Evolutionary conservation across 2,797 vertebrate species (phyloP), one percentile per base, ranked within the genome.

Genomic region (Sciaenops ocellatus): DNA sequence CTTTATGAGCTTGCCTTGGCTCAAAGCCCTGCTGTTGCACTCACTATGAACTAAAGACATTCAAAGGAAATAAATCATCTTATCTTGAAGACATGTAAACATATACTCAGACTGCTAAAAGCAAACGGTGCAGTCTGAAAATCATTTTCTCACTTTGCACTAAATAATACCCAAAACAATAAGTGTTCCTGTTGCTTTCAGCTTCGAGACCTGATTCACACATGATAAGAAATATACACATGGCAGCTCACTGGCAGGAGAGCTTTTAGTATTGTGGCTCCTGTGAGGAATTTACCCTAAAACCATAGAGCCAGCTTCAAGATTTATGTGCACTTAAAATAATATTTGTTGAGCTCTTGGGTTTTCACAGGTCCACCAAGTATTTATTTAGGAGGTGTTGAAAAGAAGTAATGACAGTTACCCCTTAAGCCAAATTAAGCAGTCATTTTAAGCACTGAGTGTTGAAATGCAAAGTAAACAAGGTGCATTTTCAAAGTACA

Each of bases 261-360:
- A 83, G 61, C 77, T 69, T 70, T 85, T 38, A 85, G 61, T 83
- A 28, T 78, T 78, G 68, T 85, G 83, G 83, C 85, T 92, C 79
- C 84, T 85, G 79, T 60, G 61, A 90, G 92, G 93, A 93, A 94
- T 93, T 94, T 94, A 88, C 88, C 76, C 50, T 5, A 51, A 89
- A 91, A 84, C 78, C 80, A 79, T 57, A 84, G 77, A 87, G 74
- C 81, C 76, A 68, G 80, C 80, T 65, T 87, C 67, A 73, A 91
- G 89, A 93, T 92, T 94, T 92, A 90, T 90, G 85, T 89, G 82
- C 50, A 80, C 90, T 93, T 92, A 90, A 85, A 90, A 95, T 85
- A 94, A 95, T 94, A 94, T 95, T 95, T 92, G 57, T 89, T 60
- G 77, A 93, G 86, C 82, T 86, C 83, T 90, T 83, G 75, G 90